These are phyloP conservation scores for Ammospiza nelsoni DNA, from an alignment of 2,113 vertebrate genomes.

Conservation along the genomic window DNA sequence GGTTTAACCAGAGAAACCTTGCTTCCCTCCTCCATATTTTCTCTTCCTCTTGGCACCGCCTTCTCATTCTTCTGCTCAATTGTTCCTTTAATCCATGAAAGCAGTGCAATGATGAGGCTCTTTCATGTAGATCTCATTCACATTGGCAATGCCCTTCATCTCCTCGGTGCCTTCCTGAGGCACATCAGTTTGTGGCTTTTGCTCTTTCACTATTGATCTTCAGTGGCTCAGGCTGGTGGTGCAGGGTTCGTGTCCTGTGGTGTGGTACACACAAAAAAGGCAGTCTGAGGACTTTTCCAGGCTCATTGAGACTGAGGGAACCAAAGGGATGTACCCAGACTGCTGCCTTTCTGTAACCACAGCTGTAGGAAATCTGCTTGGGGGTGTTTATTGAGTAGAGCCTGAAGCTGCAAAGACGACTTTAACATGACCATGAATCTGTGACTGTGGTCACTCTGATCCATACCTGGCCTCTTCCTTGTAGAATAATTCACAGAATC, in stretches of 20 bases:
- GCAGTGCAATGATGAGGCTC: neutral
- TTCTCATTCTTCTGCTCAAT: conserved; percentile 55
- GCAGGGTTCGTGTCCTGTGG: conserved; percentile 33
- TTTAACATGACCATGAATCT: neutral
- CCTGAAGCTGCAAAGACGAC: neutral
- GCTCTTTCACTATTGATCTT: conserved; percentile 26
- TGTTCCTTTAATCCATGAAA: conserved; percentile 55
- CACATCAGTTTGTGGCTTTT: conserved; percentile 29
- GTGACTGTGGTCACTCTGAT: neutral
- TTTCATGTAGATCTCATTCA: conserved; percentile 52
- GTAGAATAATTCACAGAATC: neutral
- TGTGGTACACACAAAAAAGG: neutral
- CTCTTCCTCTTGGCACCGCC: conserved; percentile 53
- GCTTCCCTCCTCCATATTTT: conserved; percentile 33
- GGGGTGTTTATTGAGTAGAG: neutral
- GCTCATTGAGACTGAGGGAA: neutral
- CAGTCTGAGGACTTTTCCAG: neutral
- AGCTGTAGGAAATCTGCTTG: neutral
- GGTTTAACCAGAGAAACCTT: conserved; percentile 16
- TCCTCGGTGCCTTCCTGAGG: conserved; percentile 26
- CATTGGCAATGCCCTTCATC: conserved; percentile 44
- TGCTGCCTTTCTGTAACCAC: neutral
- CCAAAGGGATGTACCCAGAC: neutral
- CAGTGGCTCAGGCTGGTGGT: neutral
- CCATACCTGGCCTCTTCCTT: neutral